These are phyloP conservation scores for Nymphicus hollandicus DNA, from an alignment of 2,113 vertebrate species.

Conservation along the genomic window DNA sequence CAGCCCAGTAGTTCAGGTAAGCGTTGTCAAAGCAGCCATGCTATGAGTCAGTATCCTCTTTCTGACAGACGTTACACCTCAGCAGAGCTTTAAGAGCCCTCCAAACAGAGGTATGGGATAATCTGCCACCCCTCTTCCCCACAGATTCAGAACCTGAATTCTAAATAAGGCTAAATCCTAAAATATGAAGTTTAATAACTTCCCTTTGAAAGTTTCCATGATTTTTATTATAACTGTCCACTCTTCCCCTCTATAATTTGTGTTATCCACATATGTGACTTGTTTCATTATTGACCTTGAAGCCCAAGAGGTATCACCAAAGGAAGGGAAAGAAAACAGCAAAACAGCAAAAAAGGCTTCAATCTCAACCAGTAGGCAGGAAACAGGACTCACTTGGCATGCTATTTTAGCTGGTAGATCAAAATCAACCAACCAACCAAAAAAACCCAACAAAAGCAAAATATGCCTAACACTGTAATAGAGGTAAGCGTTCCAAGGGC, in stretches of 20 bases:
- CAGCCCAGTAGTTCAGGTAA: not conserved
- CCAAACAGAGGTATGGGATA: not conserved
- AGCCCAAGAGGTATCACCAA: not conserved
- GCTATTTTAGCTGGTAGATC: not conserved
- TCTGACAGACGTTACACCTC: not conserved
- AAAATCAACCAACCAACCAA: not conserved
- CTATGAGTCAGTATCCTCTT: not conserved
- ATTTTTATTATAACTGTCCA: not conserved
- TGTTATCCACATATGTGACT: not conserved
- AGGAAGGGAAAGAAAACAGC: not conserved
- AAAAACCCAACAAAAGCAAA: not conserved
- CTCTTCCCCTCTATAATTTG: not conserved
- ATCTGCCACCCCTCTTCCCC: not conserved
- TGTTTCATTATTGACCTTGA: not conserved
- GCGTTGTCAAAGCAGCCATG: not conserved
- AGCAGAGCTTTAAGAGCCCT: not conserved
- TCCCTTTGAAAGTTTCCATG: not conserved
- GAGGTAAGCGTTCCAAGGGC: not conserved
- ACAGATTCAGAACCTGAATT: not conserved
- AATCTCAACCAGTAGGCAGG: not conserved
- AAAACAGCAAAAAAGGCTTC: not conserved
- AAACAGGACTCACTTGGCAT: not conserved
- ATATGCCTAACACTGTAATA: not conserved
- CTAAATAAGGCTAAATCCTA: not conserved
- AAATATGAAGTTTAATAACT: not conserved